Conservation (phyloP, 2,797 vertebrate genomes). For the Molossus molossus region DNA sequence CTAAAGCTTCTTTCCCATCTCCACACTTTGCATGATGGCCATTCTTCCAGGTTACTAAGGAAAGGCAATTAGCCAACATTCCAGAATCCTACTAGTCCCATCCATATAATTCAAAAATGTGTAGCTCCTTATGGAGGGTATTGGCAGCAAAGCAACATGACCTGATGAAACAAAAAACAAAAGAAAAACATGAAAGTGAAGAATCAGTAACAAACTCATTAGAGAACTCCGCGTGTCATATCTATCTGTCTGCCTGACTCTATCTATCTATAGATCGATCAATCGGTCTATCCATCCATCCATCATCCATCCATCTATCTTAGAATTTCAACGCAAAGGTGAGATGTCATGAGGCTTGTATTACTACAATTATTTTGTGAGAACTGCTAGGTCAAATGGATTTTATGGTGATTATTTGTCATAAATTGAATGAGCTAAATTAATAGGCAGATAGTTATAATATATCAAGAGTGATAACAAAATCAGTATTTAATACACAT, state of each 20-base stretch:
- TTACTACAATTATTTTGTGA: conserved; percentile 15
- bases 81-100: background rate
- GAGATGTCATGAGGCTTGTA: background rate
- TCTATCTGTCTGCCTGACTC: background rate
- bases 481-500: background rate
- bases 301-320: background rate
- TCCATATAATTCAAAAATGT: background rate
- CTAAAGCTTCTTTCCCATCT: background rate
- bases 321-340: background rate
- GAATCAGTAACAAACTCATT: background rate
- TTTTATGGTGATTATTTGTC: background rate
- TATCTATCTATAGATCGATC: background rate
- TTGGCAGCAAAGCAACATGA: background rate
- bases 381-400: background rate
- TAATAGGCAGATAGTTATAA: background rate
- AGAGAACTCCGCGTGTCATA: background rate
- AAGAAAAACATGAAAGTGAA: background rate
- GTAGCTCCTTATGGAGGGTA: background rate
- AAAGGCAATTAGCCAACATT: background rate
- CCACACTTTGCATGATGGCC: background rate
- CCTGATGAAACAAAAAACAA: background rate
- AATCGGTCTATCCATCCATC: background rate
- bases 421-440: background rate
- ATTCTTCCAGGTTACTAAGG: background rate
- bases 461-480: background rate